Evolutionary conservation across 1,140 invertebrate species (phyloP).

Genomic region (Tribolium castaneum): DNA sequence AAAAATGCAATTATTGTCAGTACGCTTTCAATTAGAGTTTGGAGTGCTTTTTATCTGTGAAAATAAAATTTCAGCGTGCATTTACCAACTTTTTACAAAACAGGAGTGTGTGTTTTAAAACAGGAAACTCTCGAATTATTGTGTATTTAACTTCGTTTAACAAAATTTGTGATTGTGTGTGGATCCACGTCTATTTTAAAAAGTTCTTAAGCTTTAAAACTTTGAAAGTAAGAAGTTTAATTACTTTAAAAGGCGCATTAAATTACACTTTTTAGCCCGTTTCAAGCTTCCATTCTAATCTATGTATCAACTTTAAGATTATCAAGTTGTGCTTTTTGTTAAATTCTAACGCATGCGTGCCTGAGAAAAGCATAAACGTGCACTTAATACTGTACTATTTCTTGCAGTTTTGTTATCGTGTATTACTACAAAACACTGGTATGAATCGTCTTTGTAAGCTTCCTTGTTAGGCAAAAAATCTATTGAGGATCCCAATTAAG

Average conservation of each 20-base stretch:
- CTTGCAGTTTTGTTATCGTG: too few species aligned
- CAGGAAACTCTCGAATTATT: too few species aligned
- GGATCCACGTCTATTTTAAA: not conserved
- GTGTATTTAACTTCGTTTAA: too few species aligned
- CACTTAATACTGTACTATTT: too few species aligned
- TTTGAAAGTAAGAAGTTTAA: slow-evolving; percentile 24
- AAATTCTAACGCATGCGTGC: not conserved
- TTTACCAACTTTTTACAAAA: too few species aligned
- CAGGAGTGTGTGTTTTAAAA: too few species aligned
- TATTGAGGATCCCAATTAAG: not conserved
- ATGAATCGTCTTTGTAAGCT: not conserved
- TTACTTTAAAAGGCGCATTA: slow-evolving; percentile 26
- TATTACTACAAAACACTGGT: not conserved
- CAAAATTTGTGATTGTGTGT: too few species aligned
- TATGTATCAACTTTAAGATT: slow-evolving; percentile 10
- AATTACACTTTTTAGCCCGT: not conserved
- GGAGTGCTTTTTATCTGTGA: too few species aligned
- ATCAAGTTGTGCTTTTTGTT: not conserved
- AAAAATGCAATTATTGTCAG: too few species aligned
- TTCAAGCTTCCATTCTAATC: slow-evolving; percentile 4
- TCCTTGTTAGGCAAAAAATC: not conserved
- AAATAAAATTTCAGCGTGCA: too few species aligned
- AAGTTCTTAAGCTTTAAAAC: not conserved
- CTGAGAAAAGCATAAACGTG: too few species aligned
- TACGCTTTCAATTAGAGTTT: too few species aligned